Evolutionary conservation across 2,888 invertebrate species (phyloP).

Genomic region (Antheraea yamamai): DNA sequence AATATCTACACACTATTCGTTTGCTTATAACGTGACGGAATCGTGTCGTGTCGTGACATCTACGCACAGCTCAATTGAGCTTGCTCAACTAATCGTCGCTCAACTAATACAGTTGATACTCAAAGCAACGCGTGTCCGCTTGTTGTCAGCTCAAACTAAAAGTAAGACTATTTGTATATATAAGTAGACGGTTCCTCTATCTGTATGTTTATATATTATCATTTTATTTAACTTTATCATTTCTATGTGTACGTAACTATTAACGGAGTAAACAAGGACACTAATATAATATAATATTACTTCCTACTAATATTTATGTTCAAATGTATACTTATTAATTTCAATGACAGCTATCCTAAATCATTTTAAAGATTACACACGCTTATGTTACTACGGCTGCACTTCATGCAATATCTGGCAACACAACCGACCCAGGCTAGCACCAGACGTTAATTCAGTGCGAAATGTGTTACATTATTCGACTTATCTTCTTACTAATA

Average conservation of each 20-base stretch:
- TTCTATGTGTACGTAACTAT: background rate
- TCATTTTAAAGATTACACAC: no score
- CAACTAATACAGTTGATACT: slow-evolving; percentile 1
- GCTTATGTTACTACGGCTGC: no score
- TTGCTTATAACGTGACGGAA: background rate
- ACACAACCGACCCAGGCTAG: no score
- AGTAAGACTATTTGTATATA: background rate
- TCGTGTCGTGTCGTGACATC: background rate
- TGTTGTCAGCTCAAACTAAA: background rate
- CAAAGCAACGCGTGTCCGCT: background rate
- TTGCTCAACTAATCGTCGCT: background rate
- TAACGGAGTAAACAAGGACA: background rate
- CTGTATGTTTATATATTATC: background rate
- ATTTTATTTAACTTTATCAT: background rate
- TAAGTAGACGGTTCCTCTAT: background rate
- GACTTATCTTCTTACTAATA: no score
- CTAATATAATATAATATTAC: background rate
- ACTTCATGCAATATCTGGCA: no score
- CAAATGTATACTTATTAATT: no score
- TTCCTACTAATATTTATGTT: no score
- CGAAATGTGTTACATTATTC: no score
- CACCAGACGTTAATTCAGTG: no score
- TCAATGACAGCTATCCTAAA: no score
- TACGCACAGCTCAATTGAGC: background rate
- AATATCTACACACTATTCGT: no score